Base-by-base conservation (phyloP, 2,888 invertebrate genomes). In the Belgica antarctica region DNA sequence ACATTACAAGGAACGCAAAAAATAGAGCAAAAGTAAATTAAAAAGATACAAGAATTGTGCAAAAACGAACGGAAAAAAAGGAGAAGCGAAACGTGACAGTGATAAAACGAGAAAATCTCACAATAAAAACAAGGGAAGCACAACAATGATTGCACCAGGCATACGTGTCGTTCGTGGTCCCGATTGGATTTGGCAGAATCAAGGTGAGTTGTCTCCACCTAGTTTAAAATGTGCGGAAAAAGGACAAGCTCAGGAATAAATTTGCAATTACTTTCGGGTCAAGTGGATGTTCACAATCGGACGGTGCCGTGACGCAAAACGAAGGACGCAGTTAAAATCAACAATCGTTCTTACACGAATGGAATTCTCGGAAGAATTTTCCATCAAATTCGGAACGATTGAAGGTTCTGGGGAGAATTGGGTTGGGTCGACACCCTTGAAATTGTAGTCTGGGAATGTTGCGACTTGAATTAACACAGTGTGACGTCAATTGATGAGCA, bases 131-230 rank as follows among this genome's bases (percentile, higher is more conserved):
- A n/a, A 46, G 17, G 47, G 27, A 2, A 25, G 19, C 52, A 12
- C 46, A 24, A 66, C 19, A 41, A 86, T 85, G 85, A 76, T 88
- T 77, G 84, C 86, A 74, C 85, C 88, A 62, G 91, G 91, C 47
- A 81, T 89, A 72, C 81, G 90, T 74, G 90, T 92, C 70, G 89
- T 91, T 8, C 82, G 92, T 70, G 92, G 92, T 15, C 88, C 87
- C 34, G 89, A 92, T 79, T 92, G 92, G 92, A 85, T 86, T 76
- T 92, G 92, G 92, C 85, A 83, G 70, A 86, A 89, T 78, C 91
- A 91, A 83, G 85, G 85, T 84, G 79, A 76, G 71, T 27, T 65
- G 41, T 4, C 27, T 59, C 52, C 52, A 10, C 15, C 15, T 22
- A 22, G 19, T 12, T 52, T 12, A 22, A 4, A n/a, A 7, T 22